phyloP scores from a whole-genome alignment of 2,888 invertebrate genomes.

The Himalopsyche anomala region DNA sequence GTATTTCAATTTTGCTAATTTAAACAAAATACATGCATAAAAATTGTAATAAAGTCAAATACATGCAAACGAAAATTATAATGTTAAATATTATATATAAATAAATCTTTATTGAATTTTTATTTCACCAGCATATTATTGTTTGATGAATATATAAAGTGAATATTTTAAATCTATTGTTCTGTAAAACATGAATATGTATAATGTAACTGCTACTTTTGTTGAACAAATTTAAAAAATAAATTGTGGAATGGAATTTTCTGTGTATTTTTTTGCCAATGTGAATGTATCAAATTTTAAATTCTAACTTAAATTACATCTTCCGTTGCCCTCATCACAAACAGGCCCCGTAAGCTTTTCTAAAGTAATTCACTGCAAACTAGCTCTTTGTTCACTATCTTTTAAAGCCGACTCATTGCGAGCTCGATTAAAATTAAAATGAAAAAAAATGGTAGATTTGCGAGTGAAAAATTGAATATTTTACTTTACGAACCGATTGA shows the following conservation, averaged over 20 bases:
- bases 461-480: not conserved
- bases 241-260: conserved; percentile 53
- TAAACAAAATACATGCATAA: conserved; percentile 39
- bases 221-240: conserved; percentile 50
- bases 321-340: not conserved
- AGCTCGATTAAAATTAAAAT: not conserved
- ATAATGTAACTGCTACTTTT: conserved; percentile 55
- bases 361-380: not conserved
- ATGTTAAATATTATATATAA: conserved; percentile 40
- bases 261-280: conserved; percentile 31
- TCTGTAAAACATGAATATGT: conserved; percentile 52
- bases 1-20: conserved; percentile 37
- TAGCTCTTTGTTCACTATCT: not conserved
- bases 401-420: not conserved
- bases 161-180: conserved; percentile 38
- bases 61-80: conserved; percentile 32
- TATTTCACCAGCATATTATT: conserved; percentile 35
- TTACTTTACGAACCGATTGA: not conserved
- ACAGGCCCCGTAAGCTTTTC: not conserved
- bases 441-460: not conserved
- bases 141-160: conserved; percentile 29
- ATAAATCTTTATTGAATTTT: conserved; percentile 43
- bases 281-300: not conserved
- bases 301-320: conserved; percentile 17
- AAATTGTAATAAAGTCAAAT: conserved; percentile 21